Base-by-base conservation (phyloP, 1,140 invertebrate species). In the Sitodiplosis mosellana region DNA sequence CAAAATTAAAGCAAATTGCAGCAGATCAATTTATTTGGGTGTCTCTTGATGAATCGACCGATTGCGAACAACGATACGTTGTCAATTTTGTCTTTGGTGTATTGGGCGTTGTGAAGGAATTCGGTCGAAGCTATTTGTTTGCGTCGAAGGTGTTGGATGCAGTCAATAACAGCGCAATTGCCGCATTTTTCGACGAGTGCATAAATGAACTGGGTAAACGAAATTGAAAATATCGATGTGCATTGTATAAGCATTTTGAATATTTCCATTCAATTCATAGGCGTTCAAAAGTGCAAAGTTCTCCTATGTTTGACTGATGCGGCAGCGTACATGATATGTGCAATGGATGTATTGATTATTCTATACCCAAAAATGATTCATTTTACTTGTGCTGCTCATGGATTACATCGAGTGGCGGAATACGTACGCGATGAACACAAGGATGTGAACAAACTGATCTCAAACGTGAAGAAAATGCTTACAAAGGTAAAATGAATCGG, bases 321-420 rank as follows among this genome's bases (percentile, higher is more conserved):
- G 36, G 36, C 36, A n/a, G 12, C 36, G 5, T 38, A 38, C 36
- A 38, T 38, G 36, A 38, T n/a, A 17, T n/a, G 15, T 5, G 36
- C 36, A n/a, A n/a, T 38, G 12, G 15, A 38, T 38, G 12, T 14
- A n/a, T 38, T 38, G 14, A 5, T 2, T 12, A 14, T 38, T 5
- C 14, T 38, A 5, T 60, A 54, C 44, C 48, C 49, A 11, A 51
- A 55, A 33, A 46, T 59, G 34, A 37, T 58, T 37, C 54, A 60
- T 44, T 46, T 60, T 2, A 60, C 56, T 8, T 63, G 60, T 47
- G 33, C 59, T 7, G 56, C 53, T 5, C 59, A 63, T 51, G 56
- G 48, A 33, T 44, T 59, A 1, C 56, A 62, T 46, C 15, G 52
- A 8, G 50, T 63, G 14, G 55, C 53, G 15, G 59, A 61, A 51